Conservation (phyloP, 2,888 invertebrate genomes). For the Hipparchia sbordonii region DNA sequence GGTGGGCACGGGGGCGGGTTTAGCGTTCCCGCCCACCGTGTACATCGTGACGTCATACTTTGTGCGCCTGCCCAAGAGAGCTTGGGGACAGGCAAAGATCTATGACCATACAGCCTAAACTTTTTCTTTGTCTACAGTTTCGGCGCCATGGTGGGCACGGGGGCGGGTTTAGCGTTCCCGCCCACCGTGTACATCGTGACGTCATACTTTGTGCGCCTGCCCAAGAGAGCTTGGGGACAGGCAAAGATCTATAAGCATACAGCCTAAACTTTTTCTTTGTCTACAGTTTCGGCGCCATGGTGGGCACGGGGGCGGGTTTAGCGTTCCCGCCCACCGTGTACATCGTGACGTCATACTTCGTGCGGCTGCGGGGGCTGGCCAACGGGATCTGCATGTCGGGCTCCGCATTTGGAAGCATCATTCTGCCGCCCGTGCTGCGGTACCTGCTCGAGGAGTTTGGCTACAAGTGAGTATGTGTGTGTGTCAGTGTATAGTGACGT, state of each 20-base stretch:
- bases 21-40: slow-evolving; percentile 94
- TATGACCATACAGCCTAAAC: too few species aligned
- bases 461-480: slow-evolving; percentile 83
- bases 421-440: slow-evolving; percentile 90
- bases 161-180: slow-evolving; percentile 93
- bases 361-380: slow-evolving; percentile 89
- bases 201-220: slow-evolving; percentile 90
- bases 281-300: slow-evolving; percentile 90
- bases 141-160: slow-evolving; percentile 91
- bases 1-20: slow-evolving; percentile 92
- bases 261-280: slow-evolving; percentile 28
- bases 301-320: slow-evolving; percentile 92
- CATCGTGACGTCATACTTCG: slow-evolving; percentile 94
- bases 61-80: slow-evolving; percentile 77
- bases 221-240: too few species aligned
- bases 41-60: slow-evolving; percentile 95
- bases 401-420: slow-evolving; percentile 92
- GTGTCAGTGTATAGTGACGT: not conserved
- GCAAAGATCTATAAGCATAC: too few species aligned
- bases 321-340: slow-evolving; percentile 95
- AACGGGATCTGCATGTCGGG: slow-evolving; percentile 95
- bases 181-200: slow-evolving; percentile 95
- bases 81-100: too few species aligned
- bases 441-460: slow-evolving; percentile 88
- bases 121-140: slow-evolving; percentile 81